A percentile compares a stretch with the other conserved stretches of the same genome.
phyloP scores from a whole-genome alignment of 2,113 vertebrate genomes.

The Agelaius tricolor region DNA sequence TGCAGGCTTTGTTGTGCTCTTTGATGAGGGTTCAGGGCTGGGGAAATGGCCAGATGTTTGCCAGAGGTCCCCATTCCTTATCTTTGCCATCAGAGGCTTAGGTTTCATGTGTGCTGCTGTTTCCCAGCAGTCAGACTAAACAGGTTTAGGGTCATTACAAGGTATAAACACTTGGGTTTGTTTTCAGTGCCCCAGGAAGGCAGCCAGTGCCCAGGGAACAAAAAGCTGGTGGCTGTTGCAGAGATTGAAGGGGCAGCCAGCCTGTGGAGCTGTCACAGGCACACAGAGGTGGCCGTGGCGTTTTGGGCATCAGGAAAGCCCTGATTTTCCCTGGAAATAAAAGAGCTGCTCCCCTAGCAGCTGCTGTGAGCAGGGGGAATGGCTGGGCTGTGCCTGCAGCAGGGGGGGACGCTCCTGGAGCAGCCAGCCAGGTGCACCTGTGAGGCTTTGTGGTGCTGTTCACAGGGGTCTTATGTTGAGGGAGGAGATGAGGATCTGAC shows the following conservation, averaged over 20 bases:
- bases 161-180: slow-evolving; percentile 54
- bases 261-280: not conserved
- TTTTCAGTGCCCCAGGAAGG: slow-evolving; percentile 22
- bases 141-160: slow-evolving; percentile 26
- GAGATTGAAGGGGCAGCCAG: not conserved
- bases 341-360: not conserved
- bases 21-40: not conserved
- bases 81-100: slow-evolving; percentile 31
- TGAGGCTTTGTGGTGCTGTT: not conserved
- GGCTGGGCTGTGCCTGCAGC: not conserved
- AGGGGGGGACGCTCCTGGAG: not conserved
- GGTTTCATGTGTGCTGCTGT: slow-evolving; percentile 48
- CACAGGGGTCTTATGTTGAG: too few species aligned
- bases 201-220: not conserved
- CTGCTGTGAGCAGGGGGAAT: rapidly evolving
- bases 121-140: slow-evolving; percentile 62
- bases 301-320: rapidly evolving
- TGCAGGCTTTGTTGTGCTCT: not conserved
- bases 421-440: rapidly evolving
- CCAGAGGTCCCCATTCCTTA: slow-evolving; percentile 24
- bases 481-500: too few species aligned
- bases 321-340: not conserved
- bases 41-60: slow-evolving; percentile 45
- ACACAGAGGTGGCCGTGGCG: rapidly evolving
- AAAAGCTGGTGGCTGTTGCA: not conserved